A percentile compares a stretch with the other conserved stretches of the same genome.
phyloP scores from a whole-genome alignment of 2,113 vertebrate genomes.

The Sus scrofa region DNA sequence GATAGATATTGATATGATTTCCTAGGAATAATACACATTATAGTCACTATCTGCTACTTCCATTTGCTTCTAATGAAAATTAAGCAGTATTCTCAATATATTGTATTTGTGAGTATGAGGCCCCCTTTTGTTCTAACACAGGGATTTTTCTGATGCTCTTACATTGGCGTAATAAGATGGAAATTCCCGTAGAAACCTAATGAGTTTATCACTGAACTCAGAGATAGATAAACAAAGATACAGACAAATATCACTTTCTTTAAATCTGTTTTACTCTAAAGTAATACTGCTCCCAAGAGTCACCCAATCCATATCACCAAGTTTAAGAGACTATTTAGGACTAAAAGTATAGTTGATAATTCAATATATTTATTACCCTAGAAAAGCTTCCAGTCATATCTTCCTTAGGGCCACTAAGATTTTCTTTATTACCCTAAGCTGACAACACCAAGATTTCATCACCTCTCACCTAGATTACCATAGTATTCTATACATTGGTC shows the following conservation, averaged over 20 bases:
- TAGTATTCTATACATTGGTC: no score
- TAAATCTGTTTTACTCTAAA: not conserved
- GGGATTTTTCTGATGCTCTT: not conserved
- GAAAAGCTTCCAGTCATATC: not conserved
- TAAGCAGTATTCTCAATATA: not conserved
- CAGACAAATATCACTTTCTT: not conserved
- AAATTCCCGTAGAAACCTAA: not conserved
- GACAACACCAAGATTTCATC: not conserved
- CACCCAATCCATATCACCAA: not conserved
- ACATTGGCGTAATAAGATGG: not conserved
- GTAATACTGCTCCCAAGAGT: not conserved
- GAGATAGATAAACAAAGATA: not conserved
- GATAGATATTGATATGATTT: not conserved
- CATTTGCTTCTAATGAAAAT: not conserved
- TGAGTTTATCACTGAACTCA: not conserved
- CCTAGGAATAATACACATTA: not conserved
- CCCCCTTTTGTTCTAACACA: not conserved
- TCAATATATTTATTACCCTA: not conserved
- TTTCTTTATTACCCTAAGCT: not conserved
- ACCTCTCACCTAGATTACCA: not conserved
- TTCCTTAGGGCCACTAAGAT: not conserved
- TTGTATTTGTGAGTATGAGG: not conserved
- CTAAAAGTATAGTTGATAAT: not conserved
- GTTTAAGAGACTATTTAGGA: not conserved
- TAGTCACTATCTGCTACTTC: not conserved